Evolutionary conservation across 2,888 invertebrate genomes (phyloP), one percentile per base, ranked within the genome.

Genomic region (Rutpela maculata): DNA sequence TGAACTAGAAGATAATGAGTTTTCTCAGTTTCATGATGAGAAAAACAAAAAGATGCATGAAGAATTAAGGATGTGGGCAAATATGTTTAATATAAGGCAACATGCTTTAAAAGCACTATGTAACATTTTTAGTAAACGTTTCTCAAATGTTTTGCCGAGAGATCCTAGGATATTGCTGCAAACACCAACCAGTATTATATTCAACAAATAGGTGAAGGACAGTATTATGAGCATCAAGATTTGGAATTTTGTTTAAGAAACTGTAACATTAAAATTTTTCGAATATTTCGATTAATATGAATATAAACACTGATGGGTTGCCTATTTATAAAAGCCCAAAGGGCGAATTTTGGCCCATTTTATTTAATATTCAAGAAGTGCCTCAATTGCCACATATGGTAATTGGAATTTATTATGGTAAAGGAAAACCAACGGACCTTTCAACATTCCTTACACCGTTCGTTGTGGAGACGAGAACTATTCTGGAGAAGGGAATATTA

Each of bases 291-390:
- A 56, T 78, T 15, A 82, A 78, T 60, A 56, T 83, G 19, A 83
- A 82, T 66, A 74, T 82, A 11, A n/a, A n/a, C n/a, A n/a, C n/a
- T n/a, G 80, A 81, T 74, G 82, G 81, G 9, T 57, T 83, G 26
- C 80, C 82, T 26, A 76, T 83, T 74, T 77, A 82, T 72, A 79
- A 76, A 66, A 77, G 80, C 68, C 76, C 75, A 3, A 80, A 72
- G 31, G 59, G 69, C 43, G 81, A 83, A 74, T 82, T 82, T 74
- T 83, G 82, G 79, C 82, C 82, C 31, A 82, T 82, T 35, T 74
- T 81, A 26, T 79, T 35, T 66, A 78, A 80, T 55, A 75, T 80
- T 60, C 68, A 76, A 72, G 63, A 81, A 72, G 26, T 75, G 12
- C 74, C 78, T 11, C 19, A 75, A 56, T 15, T 80, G 50, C 65